These are phyloP conservation scores for Eupsilia transversa DNA, from an alignment of 2,888 invertebrate genomes.

Conservation along the genomic window DNA sequence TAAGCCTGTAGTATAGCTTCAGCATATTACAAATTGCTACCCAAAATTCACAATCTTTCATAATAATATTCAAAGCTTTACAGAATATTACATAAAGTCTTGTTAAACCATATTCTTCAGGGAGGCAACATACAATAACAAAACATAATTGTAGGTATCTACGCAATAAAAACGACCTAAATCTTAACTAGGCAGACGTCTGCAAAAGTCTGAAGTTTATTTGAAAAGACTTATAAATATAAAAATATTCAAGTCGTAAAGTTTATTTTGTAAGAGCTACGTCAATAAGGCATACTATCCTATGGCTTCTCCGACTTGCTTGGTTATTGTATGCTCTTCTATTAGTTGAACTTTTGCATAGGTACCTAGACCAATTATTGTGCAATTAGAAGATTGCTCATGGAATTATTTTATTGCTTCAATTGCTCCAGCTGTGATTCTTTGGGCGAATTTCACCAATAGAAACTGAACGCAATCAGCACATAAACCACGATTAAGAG, in stretches of 20 bases:
- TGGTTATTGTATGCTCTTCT: conserved; percentile 1
- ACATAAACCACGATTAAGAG: too few relatives aligned
- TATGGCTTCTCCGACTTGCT: conserved; percentile 6
- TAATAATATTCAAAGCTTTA: conserved; percentile 23
- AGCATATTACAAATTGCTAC: background rate
- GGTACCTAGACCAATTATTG: background rate
- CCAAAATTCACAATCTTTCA: conserved; percentile 4
- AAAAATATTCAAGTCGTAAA: conserved; percentile 15
- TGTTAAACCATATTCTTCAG: conserved; percentile 16
- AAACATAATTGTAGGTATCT: conserved; percentile 19
- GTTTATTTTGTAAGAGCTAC: conserved; percentile 23
- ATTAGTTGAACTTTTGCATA: conserved; percentile 24
- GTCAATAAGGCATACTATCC: conserved; percentile 18
- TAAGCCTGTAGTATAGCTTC: background rate
- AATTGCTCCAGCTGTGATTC: too few relatives aligned
- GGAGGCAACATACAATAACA: conserved; percentile 11
- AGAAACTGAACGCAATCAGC: too few relatives aligned
- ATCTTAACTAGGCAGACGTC: conserved; percentile 11
- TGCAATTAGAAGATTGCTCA: background rate
- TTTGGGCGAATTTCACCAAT: too few relatives aligned
- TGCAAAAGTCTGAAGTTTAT: conserved; percentile 28
- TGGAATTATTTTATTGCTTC: background rate
- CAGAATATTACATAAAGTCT: conserved; percentile 7
- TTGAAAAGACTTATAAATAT: conserved; percentile 13
- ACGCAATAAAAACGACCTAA: conserved; percentile 29